A percentile compares a stretch with the other conserved stretches of the same genome.
phyloP scores from a whole-genome alignment of 2,888 invertebrate genomes.

The Neocrepidodera transversa region DNA sequence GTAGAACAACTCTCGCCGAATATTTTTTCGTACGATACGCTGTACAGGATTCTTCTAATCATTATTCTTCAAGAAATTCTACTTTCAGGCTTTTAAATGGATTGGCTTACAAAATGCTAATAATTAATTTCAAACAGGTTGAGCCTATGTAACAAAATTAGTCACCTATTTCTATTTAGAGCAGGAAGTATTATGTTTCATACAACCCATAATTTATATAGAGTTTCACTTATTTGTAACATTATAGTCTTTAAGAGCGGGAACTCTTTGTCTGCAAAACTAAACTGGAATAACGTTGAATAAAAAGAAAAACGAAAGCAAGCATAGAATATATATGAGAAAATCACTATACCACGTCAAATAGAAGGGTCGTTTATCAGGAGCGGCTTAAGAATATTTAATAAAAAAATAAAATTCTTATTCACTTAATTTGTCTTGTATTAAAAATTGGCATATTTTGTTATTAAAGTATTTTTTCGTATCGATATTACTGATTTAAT shows the following conservation, averaged over 20 bases:
- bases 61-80: no score
- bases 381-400: background rate
- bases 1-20: no score
- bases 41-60: background rate
- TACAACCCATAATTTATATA: background rate
- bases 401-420: background rate
- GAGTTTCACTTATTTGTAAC: background rate
- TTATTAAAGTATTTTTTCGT: no score
- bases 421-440: no score
- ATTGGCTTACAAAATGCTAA: no score
- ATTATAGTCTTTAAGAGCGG: background rate
- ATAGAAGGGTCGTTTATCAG: background rate
- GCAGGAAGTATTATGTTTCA: no score
- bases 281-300: background rate
- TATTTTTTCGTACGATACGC: background rate
- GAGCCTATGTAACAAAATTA: background rate
- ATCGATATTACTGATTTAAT: no score
- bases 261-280: constrained; percentile 1
- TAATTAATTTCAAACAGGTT: background rate
- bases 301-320: constrained; percentile 13
- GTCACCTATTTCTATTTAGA: no score
- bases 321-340: constrained; percentile 49
- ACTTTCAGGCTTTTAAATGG: no score
- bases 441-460: no score
- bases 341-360: constrained; percentile 38